Evolutionary conservation across 1,140 invertebrate genomes (phyloP), one percentile per base, ranked within the genome.

Genomic region (Dendrolimus punctatus): DNA sequence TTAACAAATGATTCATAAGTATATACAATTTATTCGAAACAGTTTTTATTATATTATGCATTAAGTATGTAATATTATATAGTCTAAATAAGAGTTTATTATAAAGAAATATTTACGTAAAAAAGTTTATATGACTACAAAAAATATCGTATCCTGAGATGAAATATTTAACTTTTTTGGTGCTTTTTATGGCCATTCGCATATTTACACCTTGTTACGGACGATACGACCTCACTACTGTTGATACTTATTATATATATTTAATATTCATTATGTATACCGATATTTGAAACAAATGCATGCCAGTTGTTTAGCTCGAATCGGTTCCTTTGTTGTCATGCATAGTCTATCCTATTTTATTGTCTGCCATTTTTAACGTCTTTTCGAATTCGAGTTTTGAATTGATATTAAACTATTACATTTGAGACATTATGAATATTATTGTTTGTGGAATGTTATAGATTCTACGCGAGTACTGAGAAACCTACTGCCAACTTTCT

Each of bases 91-190:
- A 83, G 77, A 83, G 74, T 85, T 85, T 82, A 83, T 83, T 78
- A 73, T 74, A 78, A 74, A 82, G 68, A 79, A 83, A 75, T 83
- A 83, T 85, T 83, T 83, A 85, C 76, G 71, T 76, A 76, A 79
- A 69, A 79, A 73, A 73, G 70, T 83, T 83, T 80, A 79, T 79
- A 76, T 72, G 64, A 69, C 64, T 49, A 78, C 62, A 68, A 70
- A 75, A 74, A 45, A 46, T 23, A 47, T 46, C 37, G 72, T 76
- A 76, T 71, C 68, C 64, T 75, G 75, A 73, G 66, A 62, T 63
- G 65, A 62, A 64, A 69, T 68, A 68, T 65, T 67, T 72, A 56
- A 73, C 60, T 66, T 65, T 57, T 76, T 78, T 76, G 79, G 81
- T 82, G 81, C 81, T 81, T 76, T 60, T 57, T 64, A 73, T 61